phyloP scores from a whole-genome alignment of 2,888 invertebrate species.

The Hedya salicella region DNA sequence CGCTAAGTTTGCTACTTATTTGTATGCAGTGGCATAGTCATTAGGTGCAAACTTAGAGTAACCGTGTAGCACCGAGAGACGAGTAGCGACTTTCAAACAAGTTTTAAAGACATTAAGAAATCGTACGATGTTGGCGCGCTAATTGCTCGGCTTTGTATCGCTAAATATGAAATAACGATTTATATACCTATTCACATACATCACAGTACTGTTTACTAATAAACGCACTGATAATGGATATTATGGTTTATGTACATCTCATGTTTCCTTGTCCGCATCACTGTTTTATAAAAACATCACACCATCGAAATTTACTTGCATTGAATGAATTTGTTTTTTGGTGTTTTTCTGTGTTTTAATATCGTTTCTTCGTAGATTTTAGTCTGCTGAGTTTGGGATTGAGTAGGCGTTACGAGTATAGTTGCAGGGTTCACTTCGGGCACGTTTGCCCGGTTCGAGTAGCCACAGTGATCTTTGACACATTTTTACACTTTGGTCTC shows the following conservation, averaged over 20 bases:
- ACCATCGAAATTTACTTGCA: constrained; percentile 83
- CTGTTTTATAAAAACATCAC: constrained; percentile 72
- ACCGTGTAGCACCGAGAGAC: too few relatives aligned
- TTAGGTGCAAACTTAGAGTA: too few relatives aligned
- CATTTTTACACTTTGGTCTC: neutral
- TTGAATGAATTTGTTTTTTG: constrained; percentile 59
- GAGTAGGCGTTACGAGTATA: constrained; percentile 21
- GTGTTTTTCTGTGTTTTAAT: constrained; percentile 55
- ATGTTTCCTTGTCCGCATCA: constrained; percentile 34
- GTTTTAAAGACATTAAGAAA: constrained; percentile 45
- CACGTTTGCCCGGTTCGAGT: constrained; percentile 1
- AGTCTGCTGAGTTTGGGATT: constrained; percentile 44
- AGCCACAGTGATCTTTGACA: constrained; percentile 10
- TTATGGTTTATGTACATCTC: constrained; percentile 43
- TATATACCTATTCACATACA: constrained; percentile 48
- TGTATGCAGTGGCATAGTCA: too few relatives aligned
- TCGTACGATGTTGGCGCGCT: constrained; percentile 52
- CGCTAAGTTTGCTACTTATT: too few relatives aligned
- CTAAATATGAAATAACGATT: constrained; percentile 54
- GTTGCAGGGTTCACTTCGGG: constrained; percentile 4
- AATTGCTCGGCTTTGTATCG: constrained; percentile 57
- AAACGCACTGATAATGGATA: constrained; percentile 44
- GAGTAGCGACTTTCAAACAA: too few relatives aligned
- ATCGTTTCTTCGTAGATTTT: constrained; percentile 46
- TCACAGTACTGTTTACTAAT: constrained; percentile 48